These are phyloP conservation scores for Pentamera pediparva DNA, from an alignment of 53 echinoderm and acorn worm genomes.

Conservation along the genomic window DNA sequence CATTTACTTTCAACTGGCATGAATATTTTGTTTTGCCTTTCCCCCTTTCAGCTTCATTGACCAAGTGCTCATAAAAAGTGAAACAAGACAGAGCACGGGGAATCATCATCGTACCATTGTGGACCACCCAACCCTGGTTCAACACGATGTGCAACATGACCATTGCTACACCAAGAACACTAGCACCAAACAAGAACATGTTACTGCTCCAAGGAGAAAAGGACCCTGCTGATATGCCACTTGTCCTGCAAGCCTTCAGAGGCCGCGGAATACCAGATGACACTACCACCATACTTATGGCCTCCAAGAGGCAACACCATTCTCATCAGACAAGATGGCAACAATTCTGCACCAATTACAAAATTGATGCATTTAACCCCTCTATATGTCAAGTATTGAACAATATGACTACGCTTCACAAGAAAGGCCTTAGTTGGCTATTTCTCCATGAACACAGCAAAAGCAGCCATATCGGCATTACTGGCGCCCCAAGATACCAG, in stretches of 20 bases:
- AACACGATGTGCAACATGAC: not conserved
- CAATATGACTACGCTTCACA: not conserved
- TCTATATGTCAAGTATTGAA: not conserved
- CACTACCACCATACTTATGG: not conserved
- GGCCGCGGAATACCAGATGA: not conserved
- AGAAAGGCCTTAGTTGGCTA: not conserved
- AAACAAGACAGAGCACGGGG: not conserved
- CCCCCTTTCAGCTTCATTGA: slow-evolving; percentile 16
- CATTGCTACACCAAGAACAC: too few species aligned
- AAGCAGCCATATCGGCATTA: not conserved
- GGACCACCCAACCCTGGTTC: too few species aligned
- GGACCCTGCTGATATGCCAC: not conserved
- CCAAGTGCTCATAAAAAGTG: too few species aligned
- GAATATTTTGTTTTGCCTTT: too few species aligned
- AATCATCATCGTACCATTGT: too few species aligned
- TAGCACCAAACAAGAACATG: not conserved
- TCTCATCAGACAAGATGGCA: not conserved
- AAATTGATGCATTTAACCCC: not conserved
- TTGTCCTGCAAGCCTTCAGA: slow-evolving; percentile 2
- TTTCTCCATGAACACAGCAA: not conserved
- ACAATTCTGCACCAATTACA: too few species aligned
- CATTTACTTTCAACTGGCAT: too few species aligned
- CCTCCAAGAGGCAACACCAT: not conserved
- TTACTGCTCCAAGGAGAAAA: not conserved
- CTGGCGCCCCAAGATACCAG: not conserved